A percentile compares a stretch with the other conserved stretches of the same genome.
Conservation (phyloP, 2,113 vertebrate genomes). For the Megaceryle torquata region DNA sequence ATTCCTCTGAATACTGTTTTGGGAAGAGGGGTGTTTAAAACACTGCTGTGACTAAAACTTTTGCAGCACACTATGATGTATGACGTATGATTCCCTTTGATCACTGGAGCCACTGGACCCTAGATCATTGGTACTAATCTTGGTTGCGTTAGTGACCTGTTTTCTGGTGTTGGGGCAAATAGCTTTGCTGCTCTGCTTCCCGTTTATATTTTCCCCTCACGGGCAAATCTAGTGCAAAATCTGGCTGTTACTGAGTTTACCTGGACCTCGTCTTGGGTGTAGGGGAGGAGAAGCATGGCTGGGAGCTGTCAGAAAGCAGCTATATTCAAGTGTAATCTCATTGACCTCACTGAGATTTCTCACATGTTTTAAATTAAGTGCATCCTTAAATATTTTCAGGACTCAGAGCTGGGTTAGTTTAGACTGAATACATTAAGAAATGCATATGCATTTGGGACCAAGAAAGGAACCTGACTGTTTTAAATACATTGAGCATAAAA, state of each 20-base stretch:
- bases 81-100: not conserved
- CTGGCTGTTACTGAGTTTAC: not conserved
- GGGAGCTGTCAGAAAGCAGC: not conserved
- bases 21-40: not conserved
- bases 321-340: not conserved
- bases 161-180: not conserved
- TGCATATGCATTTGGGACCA: not conserved
- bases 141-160: not conserved
- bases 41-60: not conserved
- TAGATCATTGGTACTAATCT: rapidly evolving
- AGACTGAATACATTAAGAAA: slow-evolving; percentile 6
- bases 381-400: slow-evolving; percentile 4
- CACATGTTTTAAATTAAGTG: slow-evolving; percentile 26
- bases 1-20: not conserved
- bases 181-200: not conserved
- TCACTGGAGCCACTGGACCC: not conserved
- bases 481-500: slow-evolving; percentile 3
- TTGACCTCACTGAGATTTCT: not conserved
- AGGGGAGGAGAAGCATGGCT: not conserved
- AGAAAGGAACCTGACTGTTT: not conserved
- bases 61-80: not conserved
- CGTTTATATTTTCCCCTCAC: not conserved
- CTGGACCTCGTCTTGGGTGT: not conserved
- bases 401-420: slow-evolving; percentile 1
- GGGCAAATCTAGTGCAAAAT: not conserved